These are phyloP conservation scores for Crax fasciolata DNA, from an alignment of 2,797 vertebrate genomes.

Conservation along the genomic window DNA sequence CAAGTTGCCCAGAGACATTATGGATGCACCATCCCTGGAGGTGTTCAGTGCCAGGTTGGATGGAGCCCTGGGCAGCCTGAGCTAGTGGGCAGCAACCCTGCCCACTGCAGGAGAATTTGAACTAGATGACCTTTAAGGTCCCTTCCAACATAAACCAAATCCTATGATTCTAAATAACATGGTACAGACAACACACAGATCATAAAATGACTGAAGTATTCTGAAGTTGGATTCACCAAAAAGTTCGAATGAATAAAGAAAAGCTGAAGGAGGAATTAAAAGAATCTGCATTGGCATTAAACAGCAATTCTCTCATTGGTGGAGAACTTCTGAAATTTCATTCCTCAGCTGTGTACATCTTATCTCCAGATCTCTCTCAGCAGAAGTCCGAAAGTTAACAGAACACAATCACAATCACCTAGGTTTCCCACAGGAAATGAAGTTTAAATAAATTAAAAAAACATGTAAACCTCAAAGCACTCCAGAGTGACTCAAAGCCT, in stretches of 20 bases:
- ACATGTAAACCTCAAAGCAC: neutral
- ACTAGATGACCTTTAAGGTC: no score
- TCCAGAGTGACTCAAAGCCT: neutral
- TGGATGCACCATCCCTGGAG: no score
- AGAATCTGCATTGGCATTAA: neutral
- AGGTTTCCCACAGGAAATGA: neutral
- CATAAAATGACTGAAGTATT: neutral
- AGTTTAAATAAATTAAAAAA: neutral
- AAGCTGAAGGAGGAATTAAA: neutral
- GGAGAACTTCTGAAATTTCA: neutral
- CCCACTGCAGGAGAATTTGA: no score
- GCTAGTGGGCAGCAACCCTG: no score
- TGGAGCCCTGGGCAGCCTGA: no score
- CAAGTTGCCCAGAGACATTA: no score
- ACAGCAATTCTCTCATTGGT: neutral
- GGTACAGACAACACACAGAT: neutral
- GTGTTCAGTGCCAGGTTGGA: no score
- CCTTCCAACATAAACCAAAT: no score
- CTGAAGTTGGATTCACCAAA: neutral
- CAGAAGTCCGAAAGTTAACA: neutral
- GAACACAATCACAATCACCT: neutral
- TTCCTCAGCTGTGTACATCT: neutral
- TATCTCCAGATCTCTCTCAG: neutral
- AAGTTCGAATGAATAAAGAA: neutral
- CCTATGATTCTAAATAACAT: neutral